phyloP scores from a whole-genome alignment of 2,797 vertebrate species.

The Ptychadena robeensis region DNA sequence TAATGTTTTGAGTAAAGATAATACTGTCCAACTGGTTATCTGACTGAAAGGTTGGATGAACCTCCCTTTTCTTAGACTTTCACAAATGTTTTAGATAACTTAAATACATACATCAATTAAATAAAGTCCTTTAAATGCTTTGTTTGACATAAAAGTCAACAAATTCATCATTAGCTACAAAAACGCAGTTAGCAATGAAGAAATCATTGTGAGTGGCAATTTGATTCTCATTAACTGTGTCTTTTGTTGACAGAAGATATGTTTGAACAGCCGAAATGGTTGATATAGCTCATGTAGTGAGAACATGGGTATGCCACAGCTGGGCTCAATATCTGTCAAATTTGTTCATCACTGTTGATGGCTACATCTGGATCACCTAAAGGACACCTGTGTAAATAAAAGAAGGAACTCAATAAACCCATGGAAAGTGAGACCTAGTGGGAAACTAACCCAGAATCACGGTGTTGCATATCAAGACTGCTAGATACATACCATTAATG shows the following conservation, averaged over 20 bases:
- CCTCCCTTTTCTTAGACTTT: neutral
- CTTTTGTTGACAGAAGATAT: neutral
- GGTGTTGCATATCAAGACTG: too few relatives aligned
- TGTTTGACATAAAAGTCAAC: too few relatives aligned
- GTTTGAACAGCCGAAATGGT: neutral
- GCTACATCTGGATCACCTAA: too few relatives aligned
- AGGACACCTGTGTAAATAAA: too few relatives aligned
- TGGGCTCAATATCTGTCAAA: too few relatives aligned
- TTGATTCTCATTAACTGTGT: neutral
- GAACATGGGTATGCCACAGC: too few relatives aligned
- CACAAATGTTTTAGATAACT: neutral
- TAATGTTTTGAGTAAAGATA: neutral
- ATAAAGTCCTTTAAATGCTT: neutral
- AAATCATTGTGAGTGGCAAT: neutral
- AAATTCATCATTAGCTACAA: neutral
- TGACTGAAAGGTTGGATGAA: neutral
- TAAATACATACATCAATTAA: neutral
- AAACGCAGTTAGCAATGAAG: neutral
- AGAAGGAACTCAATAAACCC: too few relatives aligned
- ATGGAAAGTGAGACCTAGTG: too few relatives aligned
- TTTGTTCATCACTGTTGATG: too few relatives aligned
- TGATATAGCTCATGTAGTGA: neutral
- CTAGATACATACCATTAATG: too few relatives aligned
- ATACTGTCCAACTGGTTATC: neutral
- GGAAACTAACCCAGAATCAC: too few relatives aligned